Evolutionary conservation across 2,888 invertebrate genomes (phyloP).

Genomic region (Autographa pulchrina): DNA sequence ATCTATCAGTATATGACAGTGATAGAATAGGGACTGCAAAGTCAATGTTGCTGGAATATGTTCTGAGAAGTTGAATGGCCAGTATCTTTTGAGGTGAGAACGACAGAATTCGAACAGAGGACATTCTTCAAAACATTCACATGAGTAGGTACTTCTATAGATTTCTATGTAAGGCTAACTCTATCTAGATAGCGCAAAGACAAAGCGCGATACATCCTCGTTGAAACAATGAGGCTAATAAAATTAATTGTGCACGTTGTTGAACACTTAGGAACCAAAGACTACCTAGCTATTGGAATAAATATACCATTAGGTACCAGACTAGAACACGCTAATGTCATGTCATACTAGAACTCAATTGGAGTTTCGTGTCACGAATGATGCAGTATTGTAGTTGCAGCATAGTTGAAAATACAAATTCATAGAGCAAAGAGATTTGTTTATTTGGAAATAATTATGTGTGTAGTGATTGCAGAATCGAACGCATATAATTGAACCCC

Average conservation of each 20-base stretch:
- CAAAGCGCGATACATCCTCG: conserved; percentile 42
- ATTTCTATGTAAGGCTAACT: conserved; percentile 21
- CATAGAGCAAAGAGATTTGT: too few species aligned
- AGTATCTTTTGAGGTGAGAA: too few species aligned
- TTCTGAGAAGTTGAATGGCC: too few species aligned
- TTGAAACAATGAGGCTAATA: conserved; percentile 46
- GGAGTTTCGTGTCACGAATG: conserved; percentile 20
- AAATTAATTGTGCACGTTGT: conserved; percentile 37
- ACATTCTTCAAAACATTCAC: conserved; percentile 16
- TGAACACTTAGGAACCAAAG: conserved; percentile 9
- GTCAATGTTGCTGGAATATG: too few species aligned
- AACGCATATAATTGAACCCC: too few species aligned
- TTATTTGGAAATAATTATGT: too few species aligned
- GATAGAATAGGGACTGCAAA: too few species aligned
- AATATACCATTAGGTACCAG: conserved; percentile 21
- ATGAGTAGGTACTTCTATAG: not conserved
- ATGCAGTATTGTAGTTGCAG: too few species aligned
- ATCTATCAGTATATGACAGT: too few species aligned
- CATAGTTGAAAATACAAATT: too few species aligned
- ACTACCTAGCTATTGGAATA: conserved; percentile 2
- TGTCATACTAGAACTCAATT: conserved; percentile 21
- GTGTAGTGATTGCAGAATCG: too few species aligned
- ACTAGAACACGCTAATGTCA: conserved; percentile 12
- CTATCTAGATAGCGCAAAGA: conserved; percentile 31
- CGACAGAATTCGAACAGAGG: not conserved